phyloP scores from a whole-genome alignment of 53 echinoderm and acorn worm species.

The Apostichopus leukothele region DNA sequence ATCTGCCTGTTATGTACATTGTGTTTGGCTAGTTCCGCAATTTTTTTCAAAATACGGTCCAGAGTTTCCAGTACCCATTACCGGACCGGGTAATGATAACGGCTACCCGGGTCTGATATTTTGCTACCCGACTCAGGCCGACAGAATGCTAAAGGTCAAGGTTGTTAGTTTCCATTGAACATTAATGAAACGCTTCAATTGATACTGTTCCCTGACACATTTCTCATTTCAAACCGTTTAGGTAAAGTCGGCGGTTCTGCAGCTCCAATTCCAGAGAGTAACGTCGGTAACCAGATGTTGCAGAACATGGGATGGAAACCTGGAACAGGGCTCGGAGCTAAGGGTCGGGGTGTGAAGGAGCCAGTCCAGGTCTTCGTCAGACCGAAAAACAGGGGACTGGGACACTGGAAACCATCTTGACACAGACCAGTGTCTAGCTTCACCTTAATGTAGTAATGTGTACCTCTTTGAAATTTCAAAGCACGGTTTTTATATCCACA shows the following conservation, averaged over 20 bases:
- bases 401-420: slow-evolving; percentile 79
- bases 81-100: not conserved
- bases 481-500: too few species aligned
- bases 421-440: not conserved
- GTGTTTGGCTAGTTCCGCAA: too few species aligned
- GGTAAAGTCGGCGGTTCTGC: slow-evolving; percentile 74
- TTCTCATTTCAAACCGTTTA: not conserved
- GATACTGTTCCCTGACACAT: not conserved
- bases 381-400: slow-evolving; percentile 89
- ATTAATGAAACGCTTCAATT: not conserved
- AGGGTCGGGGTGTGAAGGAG: slow-evolving; percentile 74
- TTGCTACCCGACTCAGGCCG: not conserved
- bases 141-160: not conserved
- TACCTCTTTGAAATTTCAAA: too few species aligned
- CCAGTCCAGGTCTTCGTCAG: slow-evolving; percentile 85
- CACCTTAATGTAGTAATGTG: not conserved
- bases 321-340: slow-evolving; percentile 87
- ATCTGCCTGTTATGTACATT: too few species aligned
- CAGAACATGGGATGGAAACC: slow-evolving; percentile 98
- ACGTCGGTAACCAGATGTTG: slow-evolving; percentile 87
- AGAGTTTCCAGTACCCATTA: not conserved
- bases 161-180: not conserved
- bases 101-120: too few species aligned
- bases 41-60: too few species aligned
- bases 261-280: slow-evolving; percentile 76